Base-by-base conservation (phyloP, 2,888 invertebrate genomes). In the Lasioglossum pauxillum region DNA sequence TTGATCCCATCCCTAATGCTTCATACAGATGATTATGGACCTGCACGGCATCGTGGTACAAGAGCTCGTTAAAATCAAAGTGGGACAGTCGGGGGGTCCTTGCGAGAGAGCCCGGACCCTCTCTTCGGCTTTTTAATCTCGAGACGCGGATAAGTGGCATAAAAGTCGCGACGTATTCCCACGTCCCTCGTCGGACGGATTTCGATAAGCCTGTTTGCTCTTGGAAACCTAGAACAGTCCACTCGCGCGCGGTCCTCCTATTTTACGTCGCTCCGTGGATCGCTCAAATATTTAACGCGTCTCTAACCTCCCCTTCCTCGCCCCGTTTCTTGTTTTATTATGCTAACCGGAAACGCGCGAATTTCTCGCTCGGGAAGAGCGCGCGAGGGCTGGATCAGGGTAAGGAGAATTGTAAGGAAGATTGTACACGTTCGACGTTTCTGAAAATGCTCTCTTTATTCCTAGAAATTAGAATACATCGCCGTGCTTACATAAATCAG, bases 121-220 rank as follows among this genome's bases (percentile, higher is more conserved):
- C 35, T 69, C 41, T 53, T 12, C 38, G 69, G 69, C 76, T 71
- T 82, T 89, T 92, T 93, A 94, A 94, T 93, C 94, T 94, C 93
- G 88, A 92, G 92, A 91, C 87, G 90, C 91, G 93, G 85, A 93
- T 93, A 93, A 93, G 93, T 93, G 93, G 92, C 89, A 89, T 92
- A 92, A 92, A 92, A 93, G 92, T 92, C 90, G 92, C 93, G 92
- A 93, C 91, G 19, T 73, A 93, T 94, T 94, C 93, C 94, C 93
- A 95, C 94, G 94, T 92, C 89, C 89, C 84, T 84, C 85, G 84
- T 71, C 81, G 89, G 86, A 88, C 90, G 89, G 86, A 90, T 92
- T 91, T 89, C 88, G 94, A 94, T 94, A 94, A 94, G 91, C 89
- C 83, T 94, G 93, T 94, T 93, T 93, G 91, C 92, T 75, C 89